Percentiles rank a stretch among this genome's conserved stretches.
Evolutionary conservation across 2,888 invertebrate genomes (phyloP).

Genomic region (Lottia gigantea): DNA sequence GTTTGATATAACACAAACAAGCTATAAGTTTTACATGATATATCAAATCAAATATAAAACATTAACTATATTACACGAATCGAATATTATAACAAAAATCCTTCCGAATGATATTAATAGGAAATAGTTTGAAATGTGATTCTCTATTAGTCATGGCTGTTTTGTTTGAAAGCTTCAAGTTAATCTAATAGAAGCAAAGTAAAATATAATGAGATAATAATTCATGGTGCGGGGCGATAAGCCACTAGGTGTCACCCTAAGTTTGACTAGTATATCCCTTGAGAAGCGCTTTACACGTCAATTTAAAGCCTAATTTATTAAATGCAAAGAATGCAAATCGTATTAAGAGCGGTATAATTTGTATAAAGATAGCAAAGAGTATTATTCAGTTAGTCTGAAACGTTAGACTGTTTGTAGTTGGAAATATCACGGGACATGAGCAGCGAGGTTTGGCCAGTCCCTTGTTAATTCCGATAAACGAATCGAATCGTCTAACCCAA

Average conservation of each 20-base stretch:
- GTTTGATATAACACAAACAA: too few species aligned
- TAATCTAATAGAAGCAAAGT: conserved; percentile 9
- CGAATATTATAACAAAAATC: too few species aligned
- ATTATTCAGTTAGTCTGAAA: conserved; percentile 32
- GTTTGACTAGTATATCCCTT: not conserved
- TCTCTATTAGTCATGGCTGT: conserved; percentile 6
- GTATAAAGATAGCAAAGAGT: conserved; percentile 44
- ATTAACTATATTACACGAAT: too few species aligned
- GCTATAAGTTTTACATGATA: too few species aligned
- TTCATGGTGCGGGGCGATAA: conserved; percentile 5
- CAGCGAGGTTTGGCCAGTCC: conserved; percentile 19
- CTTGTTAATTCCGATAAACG: conserved; percentile 17
- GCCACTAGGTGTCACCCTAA: conserved; percentile 7
- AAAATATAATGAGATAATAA: conserved; percentile 9
- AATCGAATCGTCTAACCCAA: conserved; percentile 18
- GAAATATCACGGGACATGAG: conserved; percentile 23
- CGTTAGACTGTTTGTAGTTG: conserved; percentile 30
- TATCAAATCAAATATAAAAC: too few species aligned
- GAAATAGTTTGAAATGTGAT: not conserved
- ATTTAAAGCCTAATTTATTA: conserved; percentile 52
- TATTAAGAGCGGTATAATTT: conserved; percentile 48
- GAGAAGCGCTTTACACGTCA: conserved; percentile 22
- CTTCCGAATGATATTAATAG: too few species aligned
- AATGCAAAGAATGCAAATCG: conserved; percentile 53
- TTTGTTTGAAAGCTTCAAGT: conserved; percentile 4